Percentiles rank a stretch among this genome's conserved stretches.
phyloP scores from a whole-genome alignment of 2,888 invertebrate species.

The Erynnis tages region DNA sequence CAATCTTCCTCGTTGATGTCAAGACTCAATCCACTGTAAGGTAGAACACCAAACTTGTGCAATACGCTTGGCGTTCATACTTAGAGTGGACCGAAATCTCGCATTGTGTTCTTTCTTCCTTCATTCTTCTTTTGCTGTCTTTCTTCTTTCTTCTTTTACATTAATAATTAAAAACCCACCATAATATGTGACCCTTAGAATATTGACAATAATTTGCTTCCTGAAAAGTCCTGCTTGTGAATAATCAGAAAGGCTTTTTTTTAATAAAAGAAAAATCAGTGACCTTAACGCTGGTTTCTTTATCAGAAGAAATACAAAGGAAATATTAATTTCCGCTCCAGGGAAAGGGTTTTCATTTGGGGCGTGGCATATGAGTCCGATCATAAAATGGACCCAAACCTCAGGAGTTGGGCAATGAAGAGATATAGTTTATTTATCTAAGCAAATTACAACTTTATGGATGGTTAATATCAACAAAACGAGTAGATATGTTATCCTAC shows the following conservation, averaged over 20 bases:
- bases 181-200: too few relatives aligned
- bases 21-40: conserved; percentile 93
- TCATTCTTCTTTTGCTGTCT: conserved; percentile 32
- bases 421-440: background rate
- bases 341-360: conserved; percentile 38
- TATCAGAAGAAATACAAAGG: conserved; percentile 45
- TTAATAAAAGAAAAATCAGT: conserved; percentile 34
- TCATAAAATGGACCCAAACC: conserved; percentile 14
- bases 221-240: background rate
- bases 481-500: too few relatives aligned
- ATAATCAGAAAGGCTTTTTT: conserved; percentile 24
- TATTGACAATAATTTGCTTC: too few relatives aligned
- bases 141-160: conserved; percentile 18
- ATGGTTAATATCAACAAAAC: background rate
- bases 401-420: background rate
- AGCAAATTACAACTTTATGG: background rate
- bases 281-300: conserved; percentile 39
- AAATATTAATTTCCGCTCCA: conserved; percentile 54
- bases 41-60: conserved; percentile 95
- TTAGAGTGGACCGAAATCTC: conserved; percentile 88
- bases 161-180: too few relatives aligned
- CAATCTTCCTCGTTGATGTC: conserved; percentile 45
- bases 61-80: conserved; percentile 94
- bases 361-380: conserved; percentile 22
- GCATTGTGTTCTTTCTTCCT: conserved; percentile 22